A percentile compares a stretch with the other conserved stretches of the same genome.
Evolutionary conservation across 2,797 vertebrate genomes (phyloP).

Genomic region (Pseudomugil gertrudae): DNA sequence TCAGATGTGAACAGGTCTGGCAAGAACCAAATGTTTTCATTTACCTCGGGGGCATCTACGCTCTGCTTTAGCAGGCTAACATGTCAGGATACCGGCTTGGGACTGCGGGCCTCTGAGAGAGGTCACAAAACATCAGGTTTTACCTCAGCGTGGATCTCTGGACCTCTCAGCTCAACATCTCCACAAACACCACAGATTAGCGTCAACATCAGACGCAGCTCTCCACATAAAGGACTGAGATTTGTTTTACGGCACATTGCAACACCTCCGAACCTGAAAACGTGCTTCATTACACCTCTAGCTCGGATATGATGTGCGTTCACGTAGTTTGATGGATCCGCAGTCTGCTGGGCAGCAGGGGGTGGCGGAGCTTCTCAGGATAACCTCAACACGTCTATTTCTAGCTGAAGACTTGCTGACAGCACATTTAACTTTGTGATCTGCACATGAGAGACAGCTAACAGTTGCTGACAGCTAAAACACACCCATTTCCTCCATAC

Average conservation of each 20-base stretch:
- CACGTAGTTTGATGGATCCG: slow-evolving; percentile 65
- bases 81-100: slow-evolving; percentile 71
- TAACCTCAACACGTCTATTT: slow-evolving; percentile 79
- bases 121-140: slow-evolving; percentile 69
- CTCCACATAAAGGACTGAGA: slow-evolving; percentile 12
- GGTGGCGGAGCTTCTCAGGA: slow-evolving; percentile 62
- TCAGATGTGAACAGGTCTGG: slow-evolving; percentile 78
- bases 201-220: slow-evolving; percentile 16
- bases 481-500: slow-evolving; percentile 59
- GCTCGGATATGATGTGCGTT: slow-evolving; percentile 56
- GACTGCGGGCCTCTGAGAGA: slow-evolving; percentile 66
- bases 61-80: slow-evolving; percentile 74
- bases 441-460: slow-evolving; percentile 75
- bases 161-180: slow-evolving; percentile 12
- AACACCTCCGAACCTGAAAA: slow-evolving; percentile 65
- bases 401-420: slow-evolving; percentile 75
- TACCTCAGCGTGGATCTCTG: slow-evolving; percentile 4
- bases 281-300: slow-evolving; percentile 64
- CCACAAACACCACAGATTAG: slow-evolving; percentile 8
- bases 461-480: slow-evolving; percentile 71
- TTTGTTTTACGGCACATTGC: slow-evolving; percentile 42
- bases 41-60: slow-evolving; percentile 79
- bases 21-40: slow-evolving; percentile 83
- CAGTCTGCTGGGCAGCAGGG: slow-evolving; percentile 66
- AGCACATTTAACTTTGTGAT: slow-evolving; percentile 80